Evolutionary conservation across 2,888 invertebrate genomes (phyloP), one percentile per base, ranked within the genome.

Genomic region (Branchellion lobata): DNA sequence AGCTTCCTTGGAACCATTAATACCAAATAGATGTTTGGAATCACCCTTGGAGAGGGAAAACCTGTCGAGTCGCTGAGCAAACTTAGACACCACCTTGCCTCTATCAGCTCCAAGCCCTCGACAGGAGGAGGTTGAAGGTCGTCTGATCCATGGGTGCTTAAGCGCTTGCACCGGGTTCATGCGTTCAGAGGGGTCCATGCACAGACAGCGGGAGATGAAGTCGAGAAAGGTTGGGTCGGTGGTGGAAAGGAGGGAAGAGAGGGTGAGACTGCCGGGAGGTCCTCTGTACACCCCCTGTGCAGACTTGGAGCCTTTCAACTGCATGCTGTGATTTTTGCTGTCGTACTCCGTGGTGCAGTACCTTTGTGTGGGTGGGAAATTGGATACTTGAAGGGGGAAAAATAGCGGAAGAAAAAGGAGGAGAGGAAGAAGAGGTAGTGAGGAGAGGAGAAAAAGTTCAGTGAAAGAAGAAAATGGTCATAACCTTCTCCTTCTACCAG

Each of bases 81-180:
- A n/a, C n/a, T n/a, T n/a, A n/a, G n/a, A n/a, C n/a, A 57, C 21
- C 21, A 24, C 61, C 24, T 24, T 57, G 3, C 61, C 24, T 3
- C 24, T 5, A 57, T 8, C 61, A 40, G 8, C 40, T 8, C 40
- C 8, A 40, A 40, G 8, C 8, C 40, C 40, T 40, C 40, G n/a
- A n/a, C n/a, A n/a, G n/a, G n/a, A n/a, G n/a, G n/a, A n/a, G n/a
- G n/a, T n/a, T n/a, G n/a, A n/a, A 0, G 34, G n/a, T n/a, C 21
- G 61, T 71, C 86, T 85, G 53, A 95, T 89, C 92, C 93, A 96
- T 85, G 94, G 93, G 88, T 96, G 96, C 78, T 92, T 91, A 31
- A 93, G 90, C 1, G 95, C 95, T 86, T 96, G 95, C 79, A 93
- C 93, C 0, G 96, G 93, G 3, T 93, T 95, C 91, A 96, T 92